Evolutionary conservation across 1,140 invertebrate species (phyloP).

Genomic region (Drosophila orena): DNA sequence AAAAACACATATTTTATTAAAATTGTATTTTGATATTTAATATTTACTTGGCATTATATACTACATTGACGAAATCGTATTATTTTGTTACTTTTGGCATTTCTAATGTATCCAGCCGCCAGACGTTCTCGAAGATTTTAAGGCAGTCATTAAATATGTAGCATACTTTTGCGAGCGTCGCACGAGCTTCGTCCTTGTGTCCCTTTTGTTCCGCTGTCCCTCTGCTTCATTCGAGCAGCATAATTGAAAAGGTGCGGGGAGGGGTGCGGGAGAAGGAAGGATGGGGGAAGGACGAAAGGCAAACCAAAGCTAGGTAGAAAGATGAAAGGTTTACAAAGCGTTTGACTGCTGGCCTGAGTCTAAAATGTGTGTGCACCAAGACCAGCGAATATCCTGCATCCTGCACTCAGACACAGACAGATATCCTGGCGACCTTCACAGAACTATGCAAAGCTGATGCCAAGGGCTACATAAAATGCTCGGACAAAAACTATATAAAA

Average conservation of each 20-base stretch:
- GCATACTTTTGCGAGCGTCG: constrained; percentile 68
- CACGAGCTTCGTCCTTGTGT: constrained; percentile 66
- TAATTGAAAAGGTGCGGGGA: constrained; percentile 61
- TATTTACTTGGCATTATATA: no score
- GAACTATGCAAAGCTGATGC: constrained; percentile 43
- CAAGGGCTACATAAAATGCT: constrained; percentile 16
- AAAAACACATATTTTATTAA: background rate
- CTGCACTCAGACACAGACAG: constrained; percentile 30
- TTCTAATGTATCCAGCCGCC: constrained; percentile 21
- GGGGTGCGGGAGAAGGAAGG: constrained; percentile 12
- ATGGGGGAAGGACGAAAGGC: constrained; percentile 31
- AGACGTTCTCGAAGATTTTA: constrained; percentile 17
- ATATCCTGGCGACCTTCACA: constrained; percentile 57
- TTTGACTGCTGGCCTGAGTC: constrained; percentile 36
- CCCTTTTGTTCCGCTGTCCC: constrained; percentile 22
- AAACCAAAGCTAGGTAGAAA: constrained; percentile 42
- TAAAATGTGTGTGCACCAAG: constrained; percentile 45
- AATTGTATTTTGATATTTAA: background rate
- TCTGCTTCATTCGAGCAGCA: constrained; percentile 71
- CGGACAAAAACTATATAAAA: constrained; percentile 13
- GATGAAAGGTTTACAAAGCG: constrained; percentile 57
- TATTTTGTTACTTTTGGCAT: background rate
- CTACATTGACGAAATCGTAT: background rate
- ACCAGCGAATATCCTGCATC: constrained; percentile 59
- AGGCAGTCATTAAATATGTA: constrained; percentile 48